Conservation (phyloP, 1,140 invertebrate species). For the Glomeris maerens region DNA sequence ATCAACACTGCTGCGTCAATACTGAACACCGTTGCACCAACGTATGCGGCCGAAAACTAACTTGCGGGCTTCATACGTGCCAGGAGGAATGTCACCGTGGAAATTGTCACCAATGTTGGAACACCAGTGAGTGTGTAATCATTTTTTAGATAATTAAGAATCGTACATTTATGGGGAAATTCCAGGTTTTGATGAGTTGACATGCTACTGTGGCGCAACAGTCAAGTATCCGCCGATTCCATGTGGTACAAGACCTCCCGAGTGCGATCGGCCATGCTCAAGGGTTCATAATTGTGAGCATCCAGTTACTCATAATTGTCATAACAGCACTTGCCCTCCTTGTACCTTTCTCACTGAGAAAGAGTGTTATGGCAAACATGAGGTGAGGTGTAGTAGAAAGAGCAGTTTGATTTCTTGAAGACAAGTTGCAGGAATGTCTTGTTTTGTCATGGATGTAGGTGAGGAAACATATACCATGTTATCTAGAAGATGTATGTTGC, state of each 20-base stretch:
- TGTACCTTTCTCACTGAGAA: slow-evolving; percentile 78
- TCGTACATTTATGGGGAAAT: slow-evolving; percentile 14
- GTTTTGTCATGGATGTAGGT: slow-evolving; percentile 32
- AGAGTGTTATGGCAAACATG: slow-evolving; percentile 77
- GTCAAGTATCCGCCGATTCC: slow-evolving; percentile 77
- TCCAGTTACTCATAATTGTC: slow-evolving; percentile 59
- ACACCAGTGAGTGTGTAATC: slow-evolving; percentile 55
- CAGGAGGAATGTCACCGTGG: slow-evolving; percentile 75
- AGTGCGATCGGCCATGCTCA: slow-evolving; percentile 60
- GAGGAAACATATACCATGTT: slow-evolving; percentile 74
- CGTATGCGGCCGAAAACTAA: slow-evolving; percentile 60
- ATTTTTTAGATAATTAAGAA: slow-evolving; percentile 2
- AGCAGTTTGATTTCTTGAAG: no score
- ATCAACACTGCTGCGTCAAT: slow-evolving; percentile 68
- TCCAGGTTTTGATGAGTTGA: slow-evolving; percentile 72
- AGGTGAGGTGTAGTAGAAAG: no score
- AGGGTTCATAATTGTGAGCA: slow-evolving; percentile 66
- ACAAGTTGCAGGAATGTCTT: no score
- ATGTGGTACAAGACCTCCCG: slow-evolving; percentile 71
- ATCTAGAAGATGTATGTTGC: slow-evolving; percentile 75
- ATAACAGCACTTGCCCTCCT: slow-evolving; percentile 66
- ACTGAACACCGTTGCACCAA: slow-evolving; percentile 69
- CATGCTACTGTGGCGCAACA: slow-evolving; percentile 74
- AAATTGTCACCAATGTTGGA: slow-evolving; percentile 65
- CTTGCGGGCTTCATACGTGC: slow-evolving; percentile 76